Conservation (phyloP, 1,140 invertebrate genomes). For the Bactericera cockerelli region DNA sequence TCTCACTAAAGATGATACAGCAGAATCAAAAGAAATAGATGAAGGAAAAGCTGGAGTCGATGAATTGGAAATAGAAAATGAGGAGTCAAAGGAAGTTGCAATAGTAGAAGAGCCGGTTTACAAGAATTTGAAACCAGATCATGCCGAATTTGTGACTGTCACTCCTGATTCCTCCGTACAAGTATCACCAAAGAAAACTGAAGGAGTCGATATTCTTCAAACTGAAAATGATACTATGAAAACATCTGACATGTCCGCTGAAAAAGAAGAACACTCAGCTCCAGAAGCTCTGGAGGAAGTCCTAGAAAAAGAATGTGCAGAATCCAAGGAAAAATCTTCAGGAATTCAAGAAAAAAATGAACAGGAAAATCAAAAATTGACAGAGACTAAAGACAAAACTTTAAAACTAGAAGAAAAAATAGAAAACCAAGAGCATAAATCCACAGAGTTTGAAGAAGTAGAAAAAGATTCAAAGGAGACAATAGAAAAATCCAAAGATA, state of each 20-base stretch:
- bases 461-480: too few relatives aligned
- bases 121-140: conserved; percentile 23
- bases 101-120: conserved; percentile 24
- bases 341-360: too few relatives aligned
- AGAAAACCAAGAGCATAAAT: too few relatives aligned
- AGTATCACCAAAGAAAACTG: conserved; percentile 27
- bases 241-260: neutral
- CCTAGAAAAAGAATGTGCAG: too few relatives aligned
- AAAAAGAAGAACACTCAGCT: neutral
- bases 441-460: too few relatives aligned
- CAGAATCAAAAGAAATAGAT: neutral
- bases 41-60: neutral
- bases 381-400: too few relatives aligned
- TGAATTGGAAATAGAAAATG: neutral
- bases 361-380: too few relatives aligned
- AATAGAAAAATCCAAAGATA: too few relatives aligned
- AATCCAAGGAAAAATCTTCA: too few relatives aligned
- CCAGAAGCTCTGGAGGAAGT: too few relatives aligned
- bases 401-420: too few relatives aligned
- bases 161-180: conserved; percentile 38
- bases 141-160: conserved; percentile 38
- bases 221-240: neutral
- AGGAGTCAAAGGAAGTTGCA: neutral
- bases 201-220: conserved; percentile 17
- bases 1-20: conserved; percentile 6